Evolutionary conservation across 2,888 invertebrate species (phyloP), one percentile per base, ranked within the genome.

Genomic region (Diarsia dahlii): DNA sequence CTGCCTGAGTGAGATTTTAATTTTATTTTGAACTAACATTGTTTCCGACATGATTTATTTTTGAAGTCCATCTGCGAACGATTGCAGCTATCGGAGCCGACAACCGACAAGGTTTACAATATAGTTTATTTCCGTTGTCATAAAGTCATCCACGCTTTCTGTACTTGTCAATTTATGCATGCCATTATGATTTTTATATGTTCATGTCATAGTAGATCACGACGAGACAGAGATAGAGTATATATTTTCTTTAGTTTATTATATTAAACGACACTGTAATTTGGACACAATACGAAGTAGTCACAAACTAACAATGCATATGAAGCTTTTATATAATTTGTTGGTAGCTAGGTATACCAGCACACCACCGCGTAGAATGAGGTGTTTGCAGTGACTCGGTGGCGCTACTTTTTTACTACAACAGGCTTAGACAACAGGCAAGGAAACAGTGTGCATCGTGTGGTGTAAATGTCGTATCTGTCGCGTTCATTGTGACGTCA

Each of bases 341-440:
- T 87, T 90, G 88, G 91, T 92, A 92, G 92, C 89, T 92, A 93
- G 91, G 89, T 90, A 88, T 80, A 79, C 79, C 76, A 81, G 91
- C 91, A 91, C 92, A 82, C 80, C 88, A 84, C 86, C 90, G 89
- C 89, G 90, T 90, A 89, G 89, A 79, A 78, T 80, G 79, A 86
- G 86, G 85, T 88, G 86, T 87, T 80, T 88, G 87, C 89, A 92
- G 92, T 89, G 91, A 90, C 86, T 91, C 89, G 92, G 92, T 95
- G 96, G 96, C 93, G 96, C 96, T 96, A 96, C 90, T 95, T 96
- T 95, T 96, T 96, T 96, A 92, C 96, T 96, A 96, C 96, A 96
- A 96, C 96, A 96, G 94, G 94, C 94, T n/a, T n/a, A n/a, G n/a
- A 96, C 96, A 96, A 96, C 96, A 96, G 94, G 94, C 94, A 93